Conservation (phyloP, 1,140 invertebrate genomes). For the Drosophila ananassae region DNA sequence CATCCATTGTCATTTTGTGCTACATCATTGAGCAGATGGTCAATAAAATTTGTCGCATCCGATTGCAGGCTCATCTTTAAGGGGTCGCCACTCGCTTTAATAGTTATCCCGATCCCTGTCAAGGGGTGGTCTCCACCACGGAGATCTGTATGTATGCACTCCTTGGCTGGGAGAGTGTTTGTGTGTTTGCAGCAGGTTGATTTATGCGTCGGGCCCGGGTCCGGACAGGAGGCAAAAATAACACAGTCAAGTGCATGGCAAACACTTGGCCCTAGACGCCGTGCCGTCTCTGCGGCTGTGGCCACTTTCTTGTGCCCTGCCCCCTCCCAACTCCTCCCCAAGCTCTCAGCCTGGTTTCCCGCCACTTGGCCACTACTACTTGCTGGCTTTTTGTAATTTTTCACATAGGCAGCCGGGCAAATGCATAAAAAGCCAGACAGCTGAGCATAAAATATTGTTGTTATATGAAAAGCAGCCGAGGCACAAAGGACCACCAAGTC, state of each 20-base stretch:
- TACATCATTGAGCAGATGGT: conserved; percentile 49
- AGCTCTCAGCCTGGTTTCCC: not conserved
- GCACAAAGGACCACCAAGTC: conserved; percentile 27
- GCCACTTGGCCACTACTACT: conserved; percentile 47
- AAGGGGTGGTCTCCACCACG: conserved; percentile 17
- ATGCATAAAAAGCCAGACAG: conserved; percentile 81
- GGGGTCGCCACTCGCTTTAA: conserved; percentile 46
- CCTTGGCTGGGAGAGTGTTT: conserved; percentile 23
- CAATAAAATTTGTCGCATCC: conserved; percentile 55
- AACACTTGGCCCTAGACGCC: conserved; percentile 69
- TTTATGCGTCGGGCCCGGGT: conserved; percentile 64
- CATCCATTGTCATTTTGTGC: conserved; percentile 1
- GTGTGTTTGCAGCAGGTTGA: conserved; percentile 60
- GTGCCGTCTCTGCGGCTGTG: conserved; percentile 40
- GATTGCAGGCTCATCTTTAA: conserved; percentile 53
- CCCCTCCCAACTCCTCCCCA: not conserved
- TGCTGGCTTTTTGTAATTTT: conserved; percentile 75
- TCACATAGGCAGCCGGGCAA: conserved; percentile 73
- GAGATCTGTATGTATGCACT: not conserved
- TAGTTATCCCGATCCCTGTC: conserved; percentile 54
- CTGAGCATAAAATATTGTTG: conserved; percentile 81
- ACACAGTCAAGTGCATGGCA: conserved; percentile 79
- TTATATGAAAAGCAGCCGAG: conserved; percentile 75
- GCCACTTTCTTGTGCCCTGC: conserved; percentile 20
- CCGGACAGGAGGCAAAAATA: conserved; percentile 64